Base-by-base conservation (phyloP, 2,888 invertebrate genomes). In the Colletes collaris region DNA sequence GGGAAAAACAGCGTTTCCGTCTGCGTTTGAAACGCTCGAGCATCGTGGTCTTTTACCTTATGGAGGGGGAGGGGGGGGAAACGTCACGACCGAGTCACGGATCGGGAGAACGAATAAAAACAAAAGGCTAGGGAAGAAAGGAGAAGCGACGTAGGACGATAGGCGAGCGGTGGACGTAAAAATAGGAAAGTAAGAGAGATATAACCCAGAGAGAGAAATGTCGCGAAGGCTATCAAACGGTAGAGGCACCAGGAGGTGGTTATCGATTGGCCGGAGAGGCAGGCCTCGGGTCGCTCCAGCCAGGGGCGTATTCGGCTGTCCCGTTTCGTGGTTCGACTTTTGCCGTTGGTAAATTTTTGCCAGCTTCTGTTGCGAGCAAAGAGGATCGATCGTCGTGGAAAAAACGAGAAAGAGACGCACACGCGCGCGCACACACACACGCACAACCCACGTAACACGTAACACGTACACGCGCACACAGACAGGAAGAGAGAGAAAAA, bases 291-390 rank as follows among this genome's bases (percentile, higher is more conserved):
- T 84, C 77, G 83, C 70, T 77, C 70, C 81, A 82, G 82, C 70
- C 79, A 84, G 84, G 84, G 82, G 81, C 84, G 86, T 84, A 86
- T 84, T 86, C 77, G 81, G 72, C 68, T 77, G 86, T 86, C 77
- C 85, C 78, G 85, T 79, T 81, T 83, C 79, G 81, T 78, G 13
- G 73, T 81, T 78, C 82, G 83, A 76, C 72, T 81, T 79, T 79
- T 78, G 58, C 56, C 82, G 75, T 68, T 79, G 71, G 77, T 79
- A 86, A 60, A 85, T 83, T 86, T 86, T 86, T 85, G 83, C 78
- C 79, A 81, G 84, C 63, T 83, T 77, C 78, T 79, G 81, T 83
- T 76, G 81, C 83, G 74, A 79, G 83, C 75, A 79, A 74, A 76
- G 68, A 74, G 80, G 60, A 85, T 86, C 86, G 86, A 86, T 86